Evolutionary conservation across 2,113 vertebrate genomes (phyloP).

Genomic region (Opisthocomus hoazin): DNA sequence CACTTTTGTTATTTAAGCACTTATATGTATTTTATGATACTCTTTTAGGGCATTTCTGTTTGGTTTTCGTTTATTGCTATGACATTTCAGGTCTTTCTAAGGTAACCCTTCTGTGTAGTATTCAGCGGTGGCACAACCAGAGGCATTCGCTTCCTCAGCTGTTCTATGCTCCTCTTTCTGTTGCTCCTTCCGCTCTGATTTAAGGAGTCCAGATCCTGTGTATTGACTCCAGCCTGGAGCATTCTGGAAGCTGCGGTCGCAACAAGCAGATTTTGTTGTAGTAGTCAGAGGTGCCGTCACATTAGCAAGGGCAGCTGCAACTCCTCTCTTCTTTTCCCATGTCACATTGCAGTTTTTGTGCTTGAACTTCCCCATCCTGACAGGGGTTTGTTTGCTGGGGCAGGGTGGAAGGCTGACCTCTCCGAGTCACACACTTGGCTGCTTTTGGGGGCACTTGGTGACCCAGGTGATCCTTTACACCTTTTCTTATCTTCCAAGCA

Average conservation of each 20-base stretch:
- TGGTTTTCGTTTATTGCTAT: background rate
- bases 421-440: background rate
- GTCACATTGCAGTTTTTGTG: accelerated
- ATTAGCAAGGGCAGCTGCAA: background rate
- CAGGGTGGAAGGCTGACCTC: background rate
- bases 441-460: background rate
- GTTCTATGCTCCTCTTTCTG: background rate
- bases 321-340: background rate
- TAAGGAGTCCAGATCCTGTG: background rate
- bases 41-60: background rate
- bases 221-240: background rate
- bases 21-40: background rate
- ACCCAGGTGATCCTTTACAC: background rate
- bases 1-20: background rate
- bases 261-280: background rate
- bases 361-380: background rate
- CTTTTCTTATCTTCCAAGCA: background rate
- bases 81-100: background rate
- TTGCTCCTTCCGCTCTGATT: background rate
- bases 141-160: background rate
- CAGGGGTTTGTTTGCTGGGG: background rate
- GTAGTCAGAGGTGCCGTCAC: background rate
- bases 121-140: background rate
- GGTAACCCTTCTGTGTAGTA: background rate
- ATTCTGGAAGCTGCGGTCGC: background rate